Percentiles rank a stretch among this genome's conserved stretches.
Conservation (phyloP, 2,113 vertebrate genomes). For the Struthidea cinerea region DNA sequence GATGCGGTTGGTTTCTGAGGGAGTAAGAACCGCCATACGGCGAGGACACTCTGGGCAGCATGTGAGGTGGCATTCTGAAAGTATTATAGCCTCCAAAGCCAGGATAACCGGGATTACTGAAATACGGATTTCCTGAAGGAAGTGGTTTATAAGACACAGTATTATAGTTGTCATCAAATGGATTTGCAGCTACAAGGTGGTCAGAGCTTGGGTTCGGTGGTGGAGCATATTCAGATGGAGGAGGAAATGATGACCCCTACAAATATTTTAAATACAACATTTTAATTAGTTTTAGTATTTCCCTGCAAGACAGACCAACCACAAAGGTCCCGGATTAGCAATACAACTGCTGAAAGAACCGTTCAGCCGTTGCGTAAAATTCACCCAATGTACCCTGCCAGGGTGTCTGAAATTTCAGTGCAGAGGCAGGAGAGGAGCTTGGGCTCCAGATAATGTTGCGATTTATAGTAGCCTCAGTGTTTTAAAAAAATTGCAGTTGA, state of each 20-base stretch:
- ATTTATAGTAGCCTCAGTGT: not conserved
- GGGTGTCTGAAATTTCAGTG: constrained; percentile 29
- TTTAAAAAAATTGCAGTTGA: not conserved
- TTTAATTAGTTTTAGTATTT: constrained; percentile 30
- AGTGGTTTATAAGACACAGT: constrained; percentile 75
- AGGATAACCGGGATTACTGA: constrained; percentile 71
- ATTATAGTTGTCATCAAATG: constrained; percentile 85
- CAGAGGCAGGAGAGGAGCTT: not conserved
- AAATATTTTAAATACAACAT: constrained; percentile 63
- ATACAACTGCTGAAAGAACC: not conserved
- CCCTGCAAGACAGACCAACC: not conserved
- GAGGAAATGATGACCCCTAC: constrained; percentile 75
- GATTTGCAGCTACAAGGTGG: constrained; percentile 85
- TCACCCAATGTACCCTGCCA: not conserved
- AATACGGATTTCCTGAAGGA: constrained; percentile 70
- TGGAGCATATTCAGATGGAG: constrained; percentile 84
- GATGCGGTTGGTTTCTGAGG: constrained; percentile 76
- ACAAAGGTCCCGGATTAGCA: not conserved
- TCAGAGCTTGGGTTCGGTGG: constrained; percentile 83
- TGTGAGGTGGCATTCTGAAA: constrained; percentile 79
- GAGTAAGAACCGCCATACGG: constrained; percentile 73
- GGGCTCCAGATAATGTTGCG: not conserved
- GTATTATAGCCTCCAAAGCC: constrained; percentile 74
- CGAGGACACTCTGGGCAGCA: constrained; percentile 73
- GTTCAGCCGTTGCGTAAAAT: not conserved